Conservation (phyloP, 2,797 vertebrate species). For the Syndactyla subalaris region DNA sequence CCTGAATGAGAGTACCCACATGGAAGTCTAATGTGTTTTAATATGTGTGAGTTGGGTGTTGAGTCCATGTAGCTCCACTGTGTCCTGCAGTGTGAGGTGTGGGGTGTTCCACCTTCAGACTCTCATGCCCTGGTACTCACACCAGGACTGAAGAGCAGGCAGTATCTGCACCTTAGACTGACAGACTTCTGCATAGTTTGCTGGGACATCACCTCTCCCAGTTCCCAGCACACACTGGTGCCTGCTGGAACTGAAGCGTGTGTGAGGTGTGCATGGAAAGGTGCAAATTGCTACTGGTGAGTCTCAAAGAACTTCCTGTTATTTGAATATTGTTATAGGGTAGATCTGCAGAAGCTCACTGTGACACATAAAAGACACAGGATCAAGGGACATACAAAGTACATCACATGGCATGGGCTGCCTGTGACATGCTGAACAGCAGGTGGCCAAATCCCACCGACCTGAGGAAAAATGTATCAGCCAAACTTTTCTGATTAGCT, state of each 20-base stretch:
- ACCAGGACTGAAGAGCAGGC: not conserved
- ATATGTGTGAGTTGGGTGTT: not conserved
- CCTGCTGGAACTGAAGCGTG: accelerated
- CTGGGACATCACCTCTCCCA: accelerated
- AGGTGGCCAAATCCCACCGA: accelerated
- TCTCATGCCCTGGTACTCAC: not conserved
- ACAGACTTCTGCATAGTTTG: not conserved
- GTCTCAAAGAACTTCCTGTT: not conserved
- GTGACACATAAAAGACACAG: not conserved
- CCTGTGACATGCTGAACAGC: not conserved
- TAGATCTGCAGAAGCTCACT: not conserved
- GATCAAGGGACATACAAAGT: accelerated
- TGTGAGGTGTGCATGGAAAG: not conserved
- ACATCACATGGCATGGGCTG: not conserved
- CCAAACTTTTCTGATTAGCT: not conserved
- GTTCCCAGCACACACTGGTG: not conserved
- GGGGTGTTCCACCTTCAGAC: not conserved
- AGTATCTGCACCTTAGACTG: not conserved
- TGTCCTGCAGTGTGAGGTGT: not conserved
- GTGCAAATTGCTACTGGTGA: not conserved
- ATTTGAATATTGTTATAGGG: not conserved
- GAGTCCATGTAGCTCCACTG: accelerated
- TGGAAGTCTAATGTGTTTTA: not conserved
- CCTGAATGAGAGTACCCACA: not conserved
- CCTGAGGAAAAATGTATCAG: not conserved